Evolutionary conservation across 2,888 invertebrate species (phyloP).

Genomic region (Sisyra nigra): DNA sequence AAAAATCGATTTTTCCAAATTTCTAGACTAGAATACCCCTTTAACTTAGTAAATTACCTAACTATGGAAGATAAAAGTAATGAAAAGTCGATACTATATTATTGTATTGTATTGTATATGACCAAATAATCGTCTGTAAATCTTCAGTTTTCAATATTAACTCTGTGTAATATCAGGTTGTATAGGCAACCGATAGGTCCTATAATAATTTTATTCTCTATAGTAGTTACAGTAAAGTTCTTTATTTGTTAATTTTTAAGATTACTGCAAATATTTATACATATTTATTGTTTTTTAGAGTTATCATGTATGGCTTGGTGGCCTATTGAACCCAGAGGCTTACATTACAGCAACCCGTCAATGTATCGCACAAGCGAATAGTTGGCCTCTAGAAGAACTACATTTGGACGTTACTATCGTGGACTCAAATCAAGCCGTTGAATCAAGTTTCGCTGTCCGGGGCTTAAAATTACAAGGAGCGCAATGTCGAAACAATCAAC

Average conservation of each 20-base stretch:
- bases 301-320: conserved; percentile 93
- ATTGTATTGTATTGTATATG: no score
- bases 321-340: conserved; percentile 94
- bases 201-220: no score
- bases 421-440: conserved; percentile 26
- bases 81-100: no score
- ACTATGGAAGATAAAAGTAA: no score
- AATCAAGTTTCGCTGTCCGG: conserved; percentile 31
- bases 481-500: conserved; percentile 76
- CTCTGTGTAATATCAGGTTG: no score
- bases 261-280: conserved; percentile 1
- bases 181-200: no score
- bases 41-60: no score
- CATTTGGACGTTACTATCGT: conserved; percentile 63
- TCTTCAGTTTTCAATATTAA: no score
- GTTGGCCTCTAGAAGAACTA: conserved; percentile 93
- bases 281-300: conserved; percentile 37
- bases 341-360: conserved; percentile 98
- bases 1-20: no score
- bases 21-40: no score
- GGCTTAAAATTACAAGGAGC: conserved; percentile 93
- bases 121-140: no score
- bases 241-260: not conserved
- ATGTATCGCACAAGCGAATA: conserved; percentile 93
- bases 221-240: no score